Evolutionary conservation across 2,113 vertebrate species (phyloP).

Genomic region (Chlamydotis undulata): DNA sequence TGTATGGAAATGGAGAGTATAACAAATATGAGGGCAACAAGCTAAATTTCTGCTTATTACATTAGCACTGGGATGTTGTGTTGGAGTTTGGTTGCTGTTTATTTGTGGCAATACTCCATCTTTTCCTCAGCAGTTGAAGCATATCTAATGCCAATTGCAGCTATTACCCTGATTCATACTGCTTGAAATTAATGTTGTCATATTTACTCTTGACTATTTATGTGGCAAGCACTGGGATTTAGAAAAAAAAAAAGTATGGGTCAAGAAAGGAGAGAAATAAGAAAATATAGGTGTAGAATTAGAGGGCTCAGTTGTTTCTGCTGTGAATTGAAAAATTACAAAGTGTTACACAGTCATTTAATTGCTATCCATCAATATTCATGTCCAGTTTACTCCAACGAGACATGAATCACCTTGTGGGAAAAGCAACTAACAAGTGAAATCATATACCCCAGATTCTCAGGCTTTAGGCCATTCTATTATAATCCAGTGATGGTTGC

Average conservation of each 20-base stretch:
- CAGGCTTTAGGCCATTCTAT: background rate
- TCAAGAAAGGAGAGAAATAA: background rate
- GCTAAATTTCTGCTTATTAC: background rate
- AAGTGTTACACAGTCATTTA: background rate
- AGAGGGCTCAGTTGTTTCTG: background rate
- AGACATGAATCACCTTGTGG: background rate
- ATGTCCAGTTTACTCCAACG: background rate
- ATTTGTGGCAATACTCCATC: background rate
- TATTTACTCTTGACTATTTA: background rate
- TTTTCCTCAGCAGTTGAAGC: background rate
- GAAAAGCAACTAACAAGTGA: conserved; percentile 2
- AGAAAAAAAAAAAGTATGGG: background rate
- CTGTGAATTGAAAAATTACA: background rate
- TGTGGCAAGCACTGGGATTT: background rate
- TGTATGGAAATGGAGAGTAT: background rate
- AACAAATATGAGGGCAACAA: background rate
- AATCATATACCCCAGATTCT: background rate
- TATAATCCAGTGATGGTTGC: background rate
- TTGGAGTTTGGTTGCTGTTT: background rate
- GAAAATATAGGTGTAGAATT: background rate
- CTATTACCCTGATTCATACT: background rate
- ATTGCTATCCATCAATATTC: background rate
- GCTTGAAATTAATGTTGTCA: background rate
- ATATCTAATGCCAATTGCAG: background rate
- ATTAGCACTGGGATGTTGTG: background rate